phyloP scores from a whole-genome alignment of 2,888 invertebrate genomes.

The Parnassius apollo region DNA sequence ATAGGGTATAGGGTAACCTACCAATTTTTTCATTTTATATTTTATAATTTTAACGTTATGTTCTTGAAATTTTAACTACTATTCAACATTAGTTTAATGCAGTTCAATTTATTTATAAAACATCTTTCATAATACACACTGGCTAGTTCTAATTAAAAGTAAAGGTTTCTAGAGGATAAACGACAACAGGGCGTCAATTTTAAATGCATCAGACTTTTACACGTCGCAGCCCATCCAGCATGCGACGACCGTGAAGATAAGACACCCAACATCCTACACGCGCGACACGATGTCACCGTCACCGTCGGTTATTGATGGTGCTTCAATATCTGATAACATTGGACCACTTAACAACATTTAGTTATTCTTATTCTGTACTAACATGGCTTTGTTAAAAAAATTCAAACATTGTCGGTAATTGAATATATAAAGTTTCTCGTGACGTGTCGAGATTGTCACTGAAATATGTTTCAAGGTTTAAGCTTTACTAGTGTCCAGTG shows the following conservation, averaged over 20 bases:
- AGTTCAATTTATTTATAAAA: too few species aligned
- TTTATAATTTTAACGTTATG: too few species aligned
- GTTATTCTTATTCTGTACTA: conserved; percentile 21
- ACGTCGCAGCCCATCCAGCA: conserved; percentile 25
- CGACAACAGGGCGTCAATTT: conserved; percentile 22
- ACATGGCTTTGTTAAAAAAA: conserved; percentile 19
- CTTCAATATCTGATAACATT: conserved; percentile 29
- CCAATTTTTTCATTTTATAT: too few species aligned
- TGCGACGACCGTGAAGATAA: conserved; percentile 34
- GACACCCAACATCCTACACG: conserved; percentile 29
- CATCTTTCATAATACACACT: too few species aligned
- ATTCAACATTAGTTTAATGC: too few species aligned
- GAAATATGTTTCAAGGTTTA: conserved; percentile 7
- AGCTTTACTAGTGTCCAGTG: neutral
- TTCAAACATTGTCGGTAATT: neutral
- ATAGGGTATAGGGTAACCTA: too few species aligned
- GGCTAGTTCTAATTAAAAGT: too few species aligned
- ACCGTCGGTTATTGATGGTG: conserved; percentile 35
- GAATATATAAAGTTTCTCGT: conserved; percentile 8
- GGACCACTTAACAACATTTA: conserved; percentile 25
- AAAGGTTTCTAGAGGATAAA: conserved; percentile 14
- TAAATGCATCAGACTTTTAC: conserved; percentile 27
- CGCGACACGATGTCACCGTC: conserved; percentile 30
- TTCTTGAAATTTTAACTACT: too few species aligned
- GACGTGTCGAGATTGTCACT: conserved; percentile 8